A percentile compares a stretch with the other conserved stretches of the same genome.
These are phyloP conservation scores for Huso huso DNA, from an alignment of 2,797 vertebrate genomes.

Conservation along the genomic window DNA sequence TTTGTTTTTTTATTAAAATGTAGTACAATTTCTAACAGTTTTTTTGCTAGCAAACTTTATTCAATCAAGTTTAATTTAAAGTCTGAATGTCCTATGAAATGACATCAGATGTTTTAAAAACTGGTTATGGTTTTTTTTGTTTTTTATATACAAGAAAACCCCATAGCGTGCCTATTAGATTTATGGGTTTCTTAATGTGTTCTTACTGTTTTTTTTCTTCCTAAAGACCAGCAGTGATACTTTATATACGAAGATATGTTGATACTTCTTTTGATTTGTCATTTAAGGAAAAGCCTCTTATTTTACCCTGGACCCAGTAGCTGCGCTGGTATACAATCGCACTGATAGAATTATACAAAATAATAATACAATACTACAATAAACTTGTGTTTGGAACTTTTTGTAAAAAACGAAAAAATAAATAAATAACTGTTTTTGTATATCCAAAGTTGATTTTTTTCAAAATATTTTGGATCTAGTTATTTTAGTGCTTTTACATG, in stretches of 20 bases:
- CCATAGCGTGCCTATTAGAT: conserved; percentile 97
- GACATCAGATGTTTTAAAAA: conserved; percentile 51
- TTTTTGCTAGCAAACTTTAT: conserved; percentile 77
- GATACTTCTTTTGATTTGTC: conserved; percentile 84
- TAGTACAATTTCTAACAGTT: conserved; percentile 81
- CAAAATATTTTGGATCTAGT: conserved; percentile 97
- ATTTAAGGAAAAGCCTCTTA: conserved; percentile 75
- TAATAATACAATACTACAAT: conserved; percentile 71
- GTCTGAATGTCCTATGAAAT: conserved; percentile 49
- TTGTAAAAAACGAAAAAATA: conserved; percentile 61
- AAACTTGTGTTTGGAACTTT: conserved; percentile 83
- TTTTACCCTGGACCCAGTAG: conserved; percentile 98
- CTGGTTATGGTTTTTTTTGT: conserved; percentile 65
- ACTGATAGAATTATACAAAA: conserved; percentile 66
- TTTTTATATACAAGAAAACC: conserved; percentile 74
- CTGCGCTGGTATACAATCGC: conserved; percentile 96
- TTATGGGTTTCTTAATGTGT: conserved; percentile 95
- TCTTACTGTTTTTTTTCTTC: conserved; percentile 50
- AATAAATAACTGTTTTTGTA: conserved; percentile 96
- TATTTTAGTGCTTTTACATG: conserved; percentile 99
- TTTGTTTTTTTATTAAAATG: conserved; percentile 13
- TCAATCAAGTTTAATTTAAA: conserved; percentile 80
- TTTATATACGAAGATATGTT: conserved; percentile 95
- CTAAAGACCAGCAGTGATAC: conserved; percentile 99
- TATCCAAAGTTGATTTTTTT: conserved; percentile 94